Evolutionary conservation across 1,140 invertebrate species (phyloP).

Genomic region (Hycleus phaleratus): DNA sequence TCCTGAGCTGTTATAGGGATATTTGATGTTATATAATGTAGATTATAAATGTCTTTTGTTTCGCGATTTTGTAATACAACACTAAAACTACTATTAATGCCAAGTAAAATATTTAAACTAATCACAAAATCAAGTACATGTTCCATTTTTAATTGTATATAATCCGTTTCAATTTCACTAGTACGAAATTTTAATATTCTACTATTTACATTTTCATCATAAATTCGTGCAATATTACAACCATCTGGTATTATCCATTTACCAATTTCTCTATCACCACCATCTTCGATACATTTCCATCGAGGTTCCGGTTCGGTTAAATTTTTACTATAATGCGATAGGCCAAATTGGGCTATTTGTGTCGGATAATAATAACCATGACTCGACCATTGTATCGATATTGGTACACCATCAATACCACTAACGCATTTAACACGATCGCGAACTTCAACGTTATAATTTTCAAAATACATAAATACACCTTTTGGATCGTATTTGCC

Average conservation of each 20-base stretch:
- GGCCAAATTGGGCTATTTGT: conserved; percentile 95
- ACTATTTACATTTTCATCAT: conserved; percentile 47
- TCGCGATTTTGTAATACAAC: conserved; percentile 71
- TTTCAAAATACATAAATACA: conserved; percentile 93
- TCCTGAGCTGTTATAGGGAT: conserved; percentile 64
- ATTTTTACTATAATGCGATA: conserved; percentile 96
- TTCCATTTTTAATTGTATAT: conserved; percentile 62
- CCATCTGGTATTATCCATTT: conserved; percentile 61
- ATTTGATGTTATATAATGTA: conserved; percentile 77
- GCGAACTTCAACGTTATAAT: conserved; percentile 93
- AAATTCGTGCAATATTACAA: conserved; percentile 53
- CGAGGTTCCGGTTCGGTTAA: conserved; percentile 70
- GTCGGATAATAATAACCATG: conserved; percentile 95
- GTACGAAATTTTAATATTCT: conserved; percentile 65
- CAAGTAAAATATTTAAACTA: conserved; percentile 63
- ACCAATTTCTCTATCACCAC: conserved; percentile 52
- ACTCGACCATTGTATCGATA: conserved; percentile 92
- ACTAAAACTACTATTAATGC: conserved; percentile 71
- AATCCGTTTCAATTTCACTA: conserved; percentile 58
- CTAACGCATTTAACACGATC: conserved; percentile 94
- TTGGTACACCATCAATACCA: conserved; percentile 82
- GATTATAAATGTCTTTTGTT: conserved; percentile 63
- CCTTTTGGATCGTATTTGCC: conserved; percentile 80
- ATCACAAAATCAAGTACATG: conserved; percentile 70
- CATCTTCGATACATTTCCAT: conserved; percentile 63